Conservation (phyloP, 2,888 invertebrate genomes). For the Cataglyphis albicans region DNA sequence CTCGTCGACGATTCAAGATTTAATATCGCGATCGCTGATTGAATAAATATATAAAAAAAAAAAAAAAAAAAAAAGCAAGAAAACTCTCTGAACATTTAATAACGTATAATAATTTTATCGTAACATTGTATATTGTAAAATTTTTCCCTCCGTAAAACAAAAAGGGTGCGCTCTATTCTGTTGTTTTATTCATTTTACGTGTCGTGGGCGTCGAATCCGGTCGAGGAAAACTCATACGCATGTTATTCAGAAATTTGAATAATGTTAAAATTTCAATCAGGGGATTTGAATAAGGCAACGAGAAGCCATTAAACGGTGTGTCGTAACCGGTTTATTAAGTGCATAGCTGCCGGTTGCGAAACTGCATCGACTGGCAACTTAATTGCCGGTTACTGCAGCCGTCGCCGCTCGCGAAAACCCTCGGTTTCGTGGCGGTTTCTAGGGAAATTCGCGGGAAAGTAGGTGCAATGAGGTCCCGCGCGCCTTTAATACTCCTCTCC, state of each 20-base stretch:
- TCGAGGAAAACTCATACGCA: background rate
- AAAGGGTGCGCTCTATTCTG: background rate
- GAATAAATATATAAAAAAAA: slow-evolving; percentile 14
- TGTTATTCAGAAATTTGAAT: background rate
- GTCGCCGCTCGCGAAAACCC: slow-evolving; percentile 39
- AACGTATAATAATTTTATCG: background rate
- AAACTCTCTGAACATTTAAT: background rate
- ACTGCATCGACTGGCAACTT: slow-evolving; percentile 66
- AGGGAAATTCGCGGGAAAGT: slow-evolving; percentile 52
- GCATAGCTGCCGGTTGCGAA: slow-evolving; percentile 53
- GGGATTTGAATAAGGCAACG: slow-evolving; percentile 4
- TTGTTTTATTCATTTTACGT: background rate
- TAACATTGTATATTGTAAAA: slow-evolving; percentile 11
- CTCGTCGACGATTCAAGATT: slow-evolving; percentile 37
- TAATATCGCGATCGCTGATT: slow-evolving; percentile 32
- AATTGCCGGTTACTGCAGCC: slow-evolving; percentile 56
- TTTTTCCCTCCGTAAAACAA: background rate
- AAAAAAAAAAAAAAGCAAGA: background rate
- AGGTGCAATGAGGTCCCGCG: slow-evolving; percentile 25
- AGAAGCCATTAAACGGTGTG: background rate
- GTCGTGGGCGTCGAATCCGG: background rate
- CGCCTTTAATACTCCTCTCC: slow-evolving; percentile 37
- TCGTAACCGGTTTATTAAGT: slow-evolving; percentile 62
- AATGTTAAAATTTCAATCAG: slow-evolving; percentile 53
- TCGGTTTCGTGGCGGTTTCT: slow-evolving; percentile 24